These are phyloP conservation scores for Elachura formosa DNA, from an alignment of 2,113 vertebrate genomes.

Conservation along the genomic window DNA sequence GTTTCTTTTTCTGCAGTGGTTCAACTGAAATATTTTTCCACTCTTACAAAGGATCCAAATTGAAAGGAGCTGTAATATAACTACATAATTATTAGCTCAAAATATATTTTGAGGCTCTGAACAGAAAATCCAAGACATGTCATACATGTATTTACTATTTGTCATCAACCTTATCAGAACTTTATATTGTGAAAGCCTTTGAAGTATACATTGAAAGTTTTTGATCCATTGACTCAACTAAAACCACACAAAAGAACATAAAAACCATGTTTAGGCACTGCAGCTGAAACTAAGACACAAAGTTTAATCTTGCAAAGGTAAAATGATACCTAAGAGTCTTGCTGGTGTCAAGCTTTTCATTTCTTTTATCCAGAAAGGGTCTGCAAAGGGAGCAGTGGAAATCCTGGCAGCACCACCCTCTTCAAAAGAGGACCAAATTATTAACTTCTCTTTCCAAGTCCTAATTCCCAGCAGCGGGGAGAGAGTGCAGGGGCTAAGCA, in stretches of 20 bases:
- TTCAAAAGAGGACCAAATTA: not conserved
- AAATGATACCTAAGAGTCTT: not conserved
- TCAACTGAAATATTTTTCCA: not conserved
- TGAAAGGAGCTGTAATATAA: not conserved
- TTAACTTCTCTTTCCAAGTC: not conserved
- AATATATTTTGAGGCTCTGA: not conserved
- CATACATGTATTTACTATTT: not conserved
- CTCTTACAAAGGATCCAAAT: not conserved
- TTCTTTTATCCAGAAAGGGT: not conserved
- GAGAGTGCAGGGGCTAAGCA: not conserved
- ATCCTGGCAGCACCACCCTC: not conserved
- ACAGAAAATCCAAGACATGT: not conserved
- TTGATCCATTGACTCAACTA: not conserved
- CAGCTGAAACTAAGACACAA: not conserved
- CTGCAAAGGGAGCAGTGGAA: not conserved
- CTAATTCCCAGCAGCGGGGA: not conserved
- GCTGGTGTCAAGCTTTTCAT: not conserved
- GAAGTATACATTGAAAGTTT: not conserved
- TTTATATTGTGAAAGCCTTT: not conserved
- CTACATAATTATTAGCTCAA: not conserved
- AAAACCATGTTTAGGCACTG: not conserved
- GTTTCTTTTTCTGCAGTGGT: not conserved
- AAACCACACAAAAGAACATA: not conserved
- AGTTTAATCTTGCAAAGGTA: not conserved
- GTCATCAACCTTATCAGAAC: not conserved